Evolutionary conservation across 2,888 invertebrate species (phyloP), one percentile per base, ranked within the genome.

Genomic region (Eupelmus urozonus): DNA sequence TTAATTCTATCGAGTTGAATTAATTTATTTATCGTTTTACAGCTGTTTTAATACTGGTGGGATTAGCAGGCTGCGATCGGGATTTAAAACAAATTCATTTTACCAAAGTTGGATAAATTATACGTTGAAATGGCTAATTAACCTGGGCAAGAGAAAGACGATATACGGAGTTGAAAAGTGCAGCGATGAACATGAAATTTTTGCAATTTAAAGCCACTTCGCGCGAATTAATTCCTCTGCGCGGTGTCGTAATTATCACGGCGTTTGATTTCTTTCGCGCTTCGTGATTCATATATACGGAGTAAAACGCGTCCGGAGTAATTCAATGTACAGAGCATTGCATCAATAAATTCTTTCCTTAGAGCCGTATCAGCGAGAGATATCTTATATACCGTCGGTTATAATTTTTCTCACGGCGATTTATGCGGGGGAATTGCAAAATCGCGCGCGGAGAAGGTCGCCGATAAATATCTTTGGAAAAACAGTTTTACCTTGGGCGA

Each of bases 261-360:
- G 5, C 23, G 27, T 72, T 75, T 66, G 18, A 65, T 74, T 74
- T 74, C 65, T 62, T 29, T 51, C 42, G 23, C 42, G 40, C 20
- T n/a, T 23, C 23, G 16, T 18, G 42, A 18, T 49, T 53, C 20
- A 45, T 23, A 23, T 29, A 45, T 23, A 23, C 45, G 27, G 45
- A 73, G 45, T 73, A 57, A 65, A 65, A 49, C 51, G 34, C 73
- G 49, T 66, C 49, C 66, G 65, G 65, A 66, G 65, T 55, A n/a
- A 73, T 65, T 65, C 29, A 66, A 34, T 23, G 45, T 42, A 23
- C 29, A 34, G 20, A 18, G 9, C 25, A 1, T 62, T 62, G 45
- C 53, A 55, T 76, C 45, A 53, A 45, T 60, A 63, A 40, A 69
- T 53, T 69, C 59, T 45, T 65, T 60, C 27, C 16, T 53, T 42